phyloP scores from a whole-genome alignment of 2,888 invertebrate species.

The Euproctis similis region DNA sequence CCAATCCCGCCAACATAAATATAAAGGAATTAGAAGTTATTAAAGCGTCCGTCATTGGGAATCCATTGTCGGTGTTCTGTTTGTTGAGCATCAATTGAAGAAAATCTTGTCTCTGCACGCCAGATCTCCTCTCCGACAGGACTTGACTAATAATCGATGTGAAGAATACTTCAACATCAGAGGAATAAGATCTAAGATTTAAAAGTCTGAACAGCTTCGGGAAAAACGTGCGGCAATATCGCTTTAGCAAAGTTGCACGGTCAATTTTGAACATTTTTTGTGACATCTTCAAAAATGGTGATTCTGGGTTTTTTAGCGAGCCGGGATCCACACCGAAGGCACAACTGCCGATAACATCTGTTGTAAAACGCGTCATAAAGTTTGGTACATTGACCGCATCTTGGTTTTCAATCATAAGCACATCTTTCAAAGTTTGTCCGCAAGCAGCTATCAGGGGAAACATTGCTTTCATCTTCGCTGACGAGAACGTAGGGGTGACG shows the following conservation, averaged over 20 bases:
- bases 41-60: conserved; percentile 62
- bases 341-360: conserved; percentile 67
- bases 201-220: conserved; percentile 59
- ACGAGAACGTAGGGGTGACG: conserved; percentile 65
- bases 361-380: conserved; percentile 58
- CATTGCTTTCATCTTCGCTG: conserved; percentile 71
- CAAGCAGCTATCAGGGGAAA: conserved; percentile 62
- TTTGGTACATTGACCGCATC: conserved; percentile 53
- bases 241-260: conserved; percentile 49
- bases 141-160: conserved; percentile 59
- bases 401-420: conserved; percentile 34
- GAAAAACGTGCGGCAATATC: conserved; percentile 61
- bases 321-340: conserved; percentile 65
- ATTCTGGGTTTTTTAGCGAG: conserved; percentile 50
- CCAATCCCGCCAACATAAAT: conserved; percentile 68
- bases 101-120: conserved; percentile 53
- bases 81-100: conserved; percentile 67
- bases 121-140: conserved; percentile 48
- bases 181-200: conserved; percentile 58
- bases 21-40: conserved; percentile 71
- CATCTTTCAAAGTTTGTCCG: conserved; percentile 43
- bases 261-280: conserved; percentile 63
- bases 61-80: conserved; percentile 47
- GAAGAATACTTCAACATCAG: conserved; percentile 59
- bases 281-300: conserved; percentile 63